Evolutionary conservation across 2,113 vertebrate genomes (phyloP).

Genomic region (Aythya baeri): DNA sequence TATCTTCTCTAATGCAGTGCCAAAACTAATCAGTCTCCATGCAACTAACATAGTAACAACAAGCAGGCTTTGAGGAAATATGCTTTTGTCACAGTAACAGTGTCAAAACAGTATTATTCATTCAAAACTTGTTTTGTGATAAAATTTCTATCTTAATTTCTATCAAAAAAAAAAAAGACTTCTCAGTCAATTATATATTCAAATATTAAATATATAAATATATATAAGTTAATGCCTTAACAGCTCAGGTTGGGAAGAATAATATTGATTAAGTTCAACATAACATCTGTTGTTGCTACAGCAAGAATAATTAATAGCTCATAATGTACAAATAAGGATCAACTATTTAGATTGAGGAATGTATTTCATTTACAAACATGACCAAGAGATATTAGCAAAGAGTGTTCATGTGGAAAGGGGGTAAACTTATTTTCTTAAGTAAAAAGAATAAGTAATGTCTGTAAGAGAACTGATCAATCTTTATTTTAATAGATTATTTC

Average conservation of each 20-base stretch:
- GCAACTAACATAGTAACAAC: neutral
- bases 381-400: neutral
- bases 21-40: neutral
- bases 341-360: neutral
- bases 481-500: neutral
- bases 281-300: neutral
- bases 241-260: neutral
- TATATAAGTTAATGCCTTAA: neutral
- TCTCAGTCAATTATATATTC: neutral
- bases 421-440: neutral
- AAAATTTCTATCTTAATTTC: neutral
- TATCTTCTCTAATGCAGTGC: neutral
- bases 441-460: neutral
- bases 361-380: too few relatives aligned
- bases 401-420: neutral
- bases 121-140: constrained; percentile 15
- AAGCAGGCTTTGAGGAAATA: neutral
- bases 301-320: neutral
- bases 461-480: neutral
- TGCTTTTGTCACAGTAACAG: neutral
- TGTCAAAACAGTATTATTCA: constrained; percentile 28
- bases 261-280: neutral
- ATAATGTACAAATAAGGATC: neutral
- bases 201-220: neutral
- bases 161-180: neutral